phyloP scores from a whole-genome alignment of 2,888 invertebrate species.

The Bugulina stolonifera region DNA sequence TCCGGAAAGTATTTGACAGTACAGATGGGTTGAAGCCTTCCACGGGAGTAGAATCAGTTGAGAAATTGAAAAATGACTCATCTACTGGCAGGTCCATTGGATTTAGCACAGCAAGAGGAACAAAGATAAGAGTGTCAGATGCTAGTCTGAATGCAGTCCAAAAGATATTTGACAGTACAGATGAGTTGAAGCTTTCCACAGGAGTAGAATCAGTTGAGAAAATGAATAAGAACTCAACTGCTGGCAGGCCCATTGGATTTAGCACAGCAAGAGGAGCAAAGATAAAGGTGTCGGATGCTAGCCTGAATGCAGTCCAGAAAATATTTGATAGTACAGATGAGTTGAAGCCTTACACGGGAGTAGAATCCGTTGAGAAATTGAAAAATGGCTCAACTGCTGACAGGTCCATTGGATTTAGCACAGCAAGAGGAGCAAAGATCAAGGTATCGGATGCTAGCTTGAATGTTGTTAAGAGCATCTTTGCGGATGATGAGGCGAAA shows the following conservation, averaged over 20 bases:
- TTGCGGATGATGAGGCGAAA: background rate
- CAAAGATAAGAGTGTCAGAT: background rate
- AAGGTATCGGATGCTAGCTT: background rate
- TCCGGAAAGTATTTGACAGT: background rate
- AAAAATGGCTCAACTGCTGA: background rate
- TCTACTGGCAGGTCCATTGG: background rate
- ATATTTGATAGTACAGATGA: background rate
- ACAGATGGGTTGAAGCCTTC: background rate
- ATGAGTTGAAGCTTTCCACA: background rate
- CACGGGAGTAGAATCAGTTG: too few species aligned
- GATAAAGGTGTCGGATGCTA: background rate
- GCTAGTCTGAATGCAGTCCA: background rate
- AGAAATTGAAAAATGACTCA: background rate
- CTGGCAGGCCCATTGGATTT: background rate
- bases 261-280: background rate
- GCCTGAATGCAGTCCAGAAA: background rate
- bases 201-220: background rate
- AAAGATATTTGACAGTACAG: background rate
- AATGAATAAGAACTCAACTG: background rate
- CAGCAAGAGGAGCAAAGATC: background rate
- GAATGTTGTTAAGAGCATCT: background rate
- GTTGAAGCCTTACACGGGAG: background rate
- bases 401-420: background rate
- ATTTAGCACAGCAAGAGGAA: slow-evolving; percentile 5
- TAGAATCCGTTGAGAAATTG: too few species aligned